Evolutionary conservation across 2,797 vertebrate genomes (phyloP).

Genomic region (Crenuchus spilurus): DNA sequence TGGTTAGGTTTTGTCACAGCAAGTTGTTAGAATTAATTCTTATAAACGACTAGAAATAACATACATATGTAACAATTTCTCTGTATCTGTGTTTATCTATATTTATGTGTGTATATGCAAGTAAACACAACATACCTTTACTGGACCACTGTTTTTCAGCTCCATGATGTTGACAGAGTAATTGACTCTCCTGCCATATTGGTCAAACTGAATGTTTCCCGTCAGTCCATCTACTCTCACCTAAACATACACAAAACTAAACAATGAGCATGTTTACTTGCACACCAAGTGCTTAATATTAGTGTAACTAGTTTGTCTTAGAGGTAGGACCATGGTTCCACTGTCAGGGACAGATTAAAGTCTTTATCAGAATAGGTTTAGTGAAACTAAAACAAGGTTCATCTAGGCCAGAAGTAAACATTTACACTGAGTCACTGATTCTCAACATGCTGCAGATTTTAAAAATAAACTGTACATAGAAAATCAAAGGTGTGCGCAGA

Average conservation of each 20-base stretch:
- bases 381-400: no score
- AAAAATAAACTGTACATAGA: no score
- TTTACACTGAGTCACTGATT: no score
- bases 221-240: conserved; percentile 94
- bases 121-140: conserved; percentile 82
- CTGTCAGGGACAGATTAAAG: no score
- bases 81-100: not conserved
- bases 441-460: no score
- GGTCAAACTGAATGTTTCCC: conserved; percentile 97
- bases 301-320: no score
- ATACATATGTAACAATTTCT: not conserved
- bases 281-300: no score
- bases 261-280: not conserved
- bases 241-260: conserved; percentile 64
- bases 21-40: not conserved
- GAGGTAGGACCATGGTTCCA: no score
- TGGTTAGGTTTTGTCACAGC: not conserved
- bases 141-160: conserved; percentile 92
- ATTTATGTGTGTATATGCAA: not conserved
- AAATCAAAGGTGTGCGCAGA: no score
- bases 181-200: conserved; percentile 95
- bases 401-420: no score
- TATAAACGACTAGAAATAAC: not conserved
- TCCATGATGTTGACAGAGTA: conserved; percentile 97
- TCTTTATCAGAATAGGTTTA: no score